Percentiles rank a stretch among this genome's conserved stretches.
phyloP scores from a whole-genome alignment of 1,140 invertebrate genomes.

The Papilio polyxenes region DNA sequence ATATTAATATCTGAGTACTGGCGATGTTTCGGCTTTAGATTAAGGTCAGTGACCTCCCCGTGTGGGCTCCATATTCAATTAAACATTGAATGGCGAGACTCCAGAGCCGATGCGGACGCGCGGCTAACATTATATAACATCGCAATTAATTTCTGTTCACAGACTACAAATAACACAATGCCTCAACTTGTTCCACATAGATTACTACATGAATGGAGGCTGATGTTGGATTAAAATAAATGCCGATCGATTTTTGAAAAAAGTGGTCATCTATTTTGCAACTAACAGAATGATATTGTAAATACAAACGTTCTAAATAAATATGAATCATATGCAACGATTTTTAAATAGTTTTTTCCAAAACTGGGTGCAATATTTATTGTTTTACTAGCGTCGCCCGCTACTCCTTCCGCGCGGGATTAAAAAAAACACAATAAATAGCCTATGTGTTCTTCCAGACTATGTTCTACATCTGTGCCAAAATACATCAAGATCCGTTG shows the following conservation, averaged over 20 bases:
- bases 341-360: too few relatives aligned
- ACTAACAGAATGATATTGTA: too few relatives aligned
- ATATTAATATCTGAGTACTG: background rate
- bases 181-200: slow-evolving; percentile 46
- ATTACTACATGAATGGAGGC: slow-evolving; percentile 34
- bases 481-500: too few relatives aligned
- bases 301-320: too few relatives aligned
- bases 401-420: too few relatives aligned
- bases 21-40: slow-evolving; percentile 18
- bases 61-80: slow-evolving; percentile 58
- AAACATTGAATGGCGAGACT: slow-evolving; percentile 61
- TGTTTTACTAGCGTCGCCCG: too few relatives aligned
- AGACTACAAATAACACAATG: slow-evolving; percentile 57
- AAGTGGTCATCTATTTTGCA: too few relatives aligned
- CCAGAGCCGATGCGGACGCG: slow-evolving; percentile 46
- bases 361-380: too few relatives aligned
- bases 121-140: slow-evolving; percentile 45
- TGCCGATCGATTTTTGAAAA: background rate
- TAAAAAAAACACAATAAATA: too few relatives aligned
- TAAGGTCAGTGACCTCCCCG: slow-evolving; percentile 43
- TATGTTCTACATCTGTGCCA: too few relatives aligned
- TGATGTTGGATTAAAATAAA: background rate
- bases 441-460: too few relatives aligned
- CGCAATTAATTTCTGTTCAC: slow-evolving; percentile 58
- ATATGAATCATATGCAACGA: too few relatives aligned